Percentiles rank a stretch among this genome's conserved stretches.
These are phyloP conservation scores for Lamprologus callipterus DNA, from an alignment of 2,113 vertebrate species.

Conservation along the genomic window DNA sequence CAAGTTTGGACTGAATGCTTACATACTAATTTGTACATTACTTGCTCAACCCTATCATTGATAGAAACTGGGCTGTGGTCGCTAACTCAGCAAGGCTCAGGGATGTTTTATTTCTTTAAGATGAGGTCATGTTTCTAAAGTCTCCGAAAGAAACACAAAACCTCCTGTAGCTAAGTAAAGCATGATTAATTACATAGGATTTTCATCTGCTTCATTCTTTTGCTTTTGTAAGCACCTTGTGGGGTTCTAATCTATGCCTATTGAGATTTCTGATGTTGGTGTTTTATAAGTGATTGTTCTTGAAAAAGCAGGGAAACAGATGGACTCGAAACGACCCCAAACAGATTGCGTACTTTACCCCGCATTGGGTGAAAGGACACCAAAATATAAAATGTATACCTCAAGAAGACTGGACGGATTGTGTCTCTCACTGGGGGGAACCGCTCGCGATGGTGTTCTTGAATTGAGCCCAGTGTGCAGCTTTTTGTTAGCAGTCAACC, in stretches of 20 bases:
- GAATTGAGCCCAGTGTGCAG: neutral
- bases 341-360: neutral
- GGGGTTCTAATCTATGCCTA: neutral
- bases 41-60: neutral
- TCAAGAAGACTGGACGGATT: neutral
- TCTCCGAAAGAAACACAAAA: neutral
- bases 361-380: neutral
- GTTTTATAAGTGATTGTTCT: neutral
- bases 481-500: neutral
- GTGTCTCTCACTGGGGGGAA: neutral
- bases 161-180: neutral
- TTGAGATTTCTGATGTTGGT: neutral
- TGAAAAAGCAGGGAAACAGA: neutral
- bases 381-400: neutral
- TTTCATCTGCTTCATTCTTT: neutral
- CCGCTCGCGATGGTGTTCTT: neutral
- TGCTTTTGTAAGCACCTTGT: neutral
- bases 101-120: neutral
- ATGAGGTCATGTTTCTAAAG: neutral
- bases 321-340: neutral
- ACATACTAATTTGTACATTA: neutral
- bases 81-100: neutral
- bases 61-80: neutral
- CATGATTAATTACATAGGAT: neutral
- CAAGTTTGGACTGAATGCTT: neutral